Evolutionary conservation across 2,113 vertebrate species (phyloP).

Genomic region (Dendrocopos noguchii): DNA sequence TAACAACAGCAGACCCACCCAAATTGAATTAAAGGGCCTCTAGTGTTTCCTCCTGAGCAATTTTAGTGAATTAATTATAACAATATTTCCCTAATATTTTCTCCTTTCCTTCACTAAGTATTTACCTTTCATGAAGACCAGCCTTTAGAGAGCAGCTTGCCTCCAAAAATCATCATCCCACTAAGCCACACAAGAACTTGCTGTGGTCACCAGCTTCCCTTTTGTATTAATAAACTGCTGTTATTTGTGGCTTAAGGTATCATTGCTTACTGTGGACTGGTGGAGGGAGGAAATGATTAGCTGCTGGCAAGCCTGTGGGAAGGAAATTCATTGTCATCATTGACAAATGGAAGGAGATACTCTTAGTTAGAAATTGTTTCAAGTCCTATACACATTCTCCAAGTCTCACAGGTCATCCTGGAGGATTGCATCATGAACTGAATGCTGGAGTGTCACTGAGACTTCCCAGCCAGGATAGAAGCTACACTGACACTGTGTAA

Average conservation of each 20-base stretch:
- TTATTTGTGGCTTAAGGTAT: neutral
- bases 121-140: neutral
- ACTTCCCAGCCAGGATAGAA: neutral
- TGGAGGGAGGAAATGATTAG: constrained; percentile 28
- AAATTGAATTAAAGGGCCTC: neutral
- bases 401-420: neutral
- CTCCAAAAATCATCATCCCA: neutral
- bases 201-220: neutral
- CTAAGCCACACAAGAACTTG: neutral
- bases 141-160: neutral
- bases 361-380: neutral
- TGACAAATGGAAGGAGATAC: neutral
- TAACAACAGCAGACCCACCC: neutral
- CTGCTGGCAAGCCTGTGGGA: neutral
- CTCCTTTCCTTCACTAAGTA: neutral
- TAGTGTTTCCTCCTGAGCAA: accelerated
- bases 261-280: neutral
- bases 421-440: neutral
- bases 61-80: neutral
- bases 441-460: neutral
- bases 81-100: neutral
- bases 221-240: neutral
- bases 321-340: neutral
- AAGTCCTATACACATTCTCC: neutral
- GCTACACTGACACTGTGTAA: neutral